Conservation (phyloP, 2,797 vertebrate genomes). For the Champsocephalus gunnari region DNA sequence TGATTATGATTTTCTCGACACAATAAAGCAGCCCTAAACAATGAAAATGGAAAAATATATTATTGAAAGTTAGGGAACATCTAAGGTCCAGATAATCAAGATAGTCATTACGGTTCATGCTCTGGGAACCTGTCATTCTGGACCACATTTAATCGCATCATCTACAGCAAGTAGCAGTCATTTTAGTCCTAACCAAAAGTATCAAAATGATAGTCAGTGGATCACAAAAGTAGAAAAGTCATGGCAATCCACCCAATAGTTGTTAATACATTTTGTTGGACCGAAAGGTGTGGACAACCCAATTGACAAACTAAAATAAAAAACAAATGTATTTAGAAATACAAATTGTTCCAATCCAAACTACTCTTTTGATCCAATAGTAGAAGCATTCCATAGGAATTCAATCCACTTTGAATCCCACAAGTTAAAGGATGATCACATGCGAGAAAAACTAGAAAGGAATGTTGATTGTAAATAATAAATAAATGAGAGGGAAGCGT, state of each 20-base stretch:
- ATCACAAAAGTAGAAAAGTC: too few relatives aligned
- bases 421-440: conserved; percentile 5
- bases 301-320: too few relatives aligned
- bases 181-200: too few relatives aligned
- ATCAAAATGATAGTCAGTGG: too few relatives aligned
- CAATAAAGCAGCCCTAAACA: too few relatives aligned
- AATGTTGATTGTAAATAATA: conserved; percentile 28
- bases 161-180: background rate
- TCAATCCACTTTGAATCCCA: background rate
- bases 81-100: background rate
- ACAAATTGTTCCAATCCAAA: background rate
- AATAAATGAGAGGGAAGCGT: conserved; percentile 31
- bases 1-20: too few relatives aligned
- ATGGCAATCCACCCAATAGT: background rate
- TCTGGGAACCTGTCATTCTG: background rate
- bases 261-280: background rate
- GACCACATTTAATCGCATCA: background rate
- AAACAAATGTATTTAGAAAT: background rate
- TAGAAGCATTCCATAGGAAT: background rate
- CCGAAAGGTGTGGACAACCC: background rate
- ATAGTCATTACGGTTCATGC: background rate
- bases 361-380: background rate
- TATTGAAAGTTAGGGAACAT: background rate
- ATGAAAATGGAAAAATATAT: background rate
- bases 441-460: background rate